Evolutionary conservation across 2,113 vertebrate genomes (phyloP).

Genomic region (Peromyscus polionotus): DNA sequence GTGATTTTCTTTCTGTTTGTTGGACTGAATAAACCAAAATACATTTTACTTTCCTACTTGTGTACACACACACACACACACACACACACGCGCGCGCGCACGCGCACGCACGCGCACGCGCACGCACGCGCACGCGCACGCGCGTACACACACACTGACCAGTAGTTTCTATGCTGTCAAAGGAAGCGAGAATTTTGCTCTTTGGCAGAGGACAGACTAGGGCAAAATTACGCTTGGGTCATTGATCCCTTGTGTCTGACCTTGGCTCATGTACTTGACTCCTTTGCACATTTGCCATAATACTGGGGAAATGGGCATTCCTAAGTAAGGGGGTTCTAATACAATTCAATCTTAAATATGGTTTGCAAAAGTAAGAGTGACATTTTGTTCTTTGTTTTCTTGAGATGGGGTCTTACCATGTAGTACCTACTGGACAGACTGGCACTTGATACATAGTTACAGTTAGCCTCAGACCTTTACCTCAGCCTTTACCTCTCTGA

Average conservation of each 20-base stretch:
- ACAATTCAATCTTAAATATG: not conserved
- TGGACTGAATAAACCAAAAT: constrained; percentile 61
- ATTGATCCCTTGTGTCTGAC: not conserved
- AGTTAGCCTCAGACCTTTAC: not conserved
- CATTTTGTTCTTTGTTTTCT: not conserved
- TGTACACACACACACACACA: not conserved
- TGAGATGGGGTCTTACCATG: not conserved
- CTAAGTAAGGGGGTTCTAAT: not conserved
- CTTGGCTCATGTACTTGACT: not conserved
- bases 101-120: too few relatives aligned
- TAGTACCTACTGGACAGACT: not conserved
- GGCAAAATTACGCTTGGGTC: not conserved
- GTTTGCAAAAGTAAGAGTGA: not conserved
- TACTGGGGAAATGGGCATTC: not conserved
- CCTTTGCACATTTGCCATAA: not conserved
- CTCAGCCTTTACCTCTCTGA: not conserved
- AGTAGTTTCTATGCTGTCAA: not conserved
- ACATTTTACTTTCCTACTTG: constrained; percentile 3
- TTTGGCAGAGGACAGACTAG: not conserved
- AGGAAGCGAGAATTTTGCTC: not conserved
- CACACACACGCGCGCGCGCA: not conserved
- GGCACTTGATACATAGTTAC: not conserved
- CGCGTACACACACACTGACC: not conserved
- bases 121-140: too few relatives aligned
- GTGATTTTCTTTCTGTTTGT: constrained; percentile 56